These are phyloP conservation scores for Cybosia mesomella DNA, from an alignment of 2,888 invertebrate genomes.

Conservation along the genomic window DNA sequence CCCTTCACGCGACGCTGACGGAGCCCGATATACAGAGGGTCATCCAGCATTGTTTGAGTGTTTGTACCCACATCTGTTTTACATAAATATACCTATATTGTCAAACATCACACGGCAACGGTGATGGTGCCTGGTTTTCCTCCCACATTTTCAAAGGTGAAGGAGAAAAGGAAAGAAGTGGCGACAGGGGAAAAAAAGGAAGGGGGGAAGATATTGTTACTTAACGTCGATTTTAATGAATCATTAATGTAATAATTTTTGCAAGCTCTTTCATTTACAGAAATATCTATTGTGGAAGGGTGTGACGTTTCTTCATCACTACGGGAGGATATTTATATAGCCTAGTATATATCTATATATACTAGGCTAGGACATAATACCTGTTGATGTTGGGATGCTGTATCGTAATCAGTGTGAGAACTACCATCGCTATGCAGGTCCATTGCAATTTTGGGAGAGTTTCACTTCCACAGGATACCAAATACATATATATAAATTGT, in stretches of 20 bases:
- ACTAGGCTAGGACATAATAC: not conserved
- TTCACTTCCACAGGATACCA: not conserved
- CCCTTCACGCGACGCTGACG: constrained; percentile 95
- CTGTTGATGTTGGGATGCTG: not conserved
- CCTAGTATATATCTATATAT: not conserved
- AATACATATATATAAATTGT: not conserved
- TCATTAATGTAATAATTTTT: too few species aligned
- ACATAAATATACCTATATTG: not conserved
- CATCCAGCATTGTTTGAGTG: constrained; percentile 93
- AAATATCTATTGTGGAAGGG: too few species aligned
- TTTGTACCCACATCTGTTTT: constrained; percentile 95
- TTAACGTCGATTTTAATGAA: too few species aligned
- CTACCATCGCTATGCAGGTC: not conserved
- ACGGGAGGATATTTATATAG: too few species aligned
- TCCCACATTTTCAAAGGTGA: too few species aligned
- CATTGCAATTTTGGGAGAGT: not conserved
- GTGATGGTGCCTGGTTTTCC: not conserved
- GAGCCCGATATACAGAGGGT: constrained; percentile 98
- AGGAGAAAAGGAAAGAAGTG: too few species aligned
- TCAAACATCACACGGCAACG: not conserved
- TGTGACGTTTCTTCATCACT: too few species aligned
- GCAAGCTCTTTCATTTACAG: too few species aligned
- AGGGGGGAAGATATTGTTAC: too few species aligned
- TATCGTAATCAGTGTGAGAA: not conserved
- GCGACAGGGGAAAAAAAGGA: too few species aligned